Conservation (phyloP, 2,888 invertebrate species). For the Gastracanthus pulcherrimus region DNA sequence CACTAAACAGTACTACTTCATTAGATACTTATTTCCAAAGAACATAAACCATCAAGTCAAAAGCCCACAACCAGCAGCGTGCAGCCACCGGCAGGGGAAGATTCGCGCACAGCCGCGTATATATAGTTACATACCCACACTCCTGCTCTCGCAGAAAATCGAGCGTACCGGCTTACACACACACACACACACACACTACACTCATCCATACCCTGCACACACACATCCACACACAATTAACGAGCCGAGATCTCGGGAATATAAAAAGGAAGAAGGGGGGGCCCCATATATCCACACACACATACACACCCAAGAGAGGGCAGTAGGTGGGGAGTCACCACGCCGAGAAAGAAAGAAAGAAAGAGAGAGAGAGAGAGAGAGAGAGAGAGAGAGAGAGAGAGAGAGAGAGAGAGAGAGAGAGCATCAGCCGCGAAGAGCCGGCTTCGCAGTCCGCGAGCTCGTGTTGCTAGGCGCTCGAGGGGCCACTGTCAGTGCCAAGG, state of each 20-base stretch:
- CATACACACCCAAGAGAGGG: no score
- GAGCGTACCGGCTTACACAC: neutral
- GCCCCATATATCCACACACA: neutral
- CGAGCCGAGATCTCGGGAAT: neutral
- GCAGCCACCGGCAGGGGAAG: no score
- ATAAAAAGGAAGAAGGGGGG: neutral
- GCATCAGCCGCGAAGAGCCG: conserved; percentile 24
- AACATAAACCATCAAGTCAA: no score
- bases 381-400: neutral
- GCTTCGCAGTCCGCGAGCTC: conserved; percentile 65
- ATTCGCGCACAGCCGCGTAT: no score
- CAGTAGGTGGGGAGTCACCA: neutral
- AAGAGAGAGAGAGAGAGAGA: conserved; percentile 35
- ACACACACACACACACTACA: neutral
- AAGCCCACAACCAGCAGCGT: no score
- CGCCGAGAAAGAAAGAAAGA: conserved; percentile 36
- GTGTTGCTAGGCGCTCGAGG: conserved; percentile 75
- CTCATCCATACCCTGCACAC: neutral
- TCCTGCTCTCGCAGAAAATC: neutral
- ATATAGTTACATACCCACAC: no score
- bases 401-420: neutral
- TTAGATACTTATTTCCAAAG: no score
- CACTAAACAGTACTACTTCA: no score
- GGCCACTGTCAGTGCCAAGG: conserved; percentile 76
- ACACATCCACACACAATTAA: neutral